phyloP scores from a whole-genome alignment of 2,113 vertebrate species.

The Hyperoodon ampullatus region DNA sequence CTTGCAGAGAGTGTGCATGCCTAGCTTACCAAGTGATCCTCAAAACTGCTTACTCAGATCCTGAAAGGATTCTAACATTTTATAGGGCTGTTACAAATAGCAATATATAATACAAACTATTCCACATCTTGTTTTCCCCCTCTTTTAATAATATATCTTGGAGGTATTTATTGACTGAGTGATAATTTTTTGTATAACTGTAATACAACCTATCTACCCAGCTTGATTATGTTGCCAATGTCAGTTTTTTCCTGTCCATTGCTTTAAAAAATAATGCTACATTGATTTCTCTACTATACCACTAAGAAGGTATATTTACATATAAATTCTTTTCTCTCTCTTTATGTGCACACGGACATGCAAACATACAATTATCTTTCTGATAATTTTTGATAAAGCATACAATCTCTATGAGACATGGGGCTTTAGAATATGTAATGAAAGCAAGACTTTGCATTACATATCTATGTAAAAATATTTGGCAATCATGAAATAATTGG shows the following conservation, averaged over 20 bases:
- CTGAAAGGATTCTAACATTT: neutral
- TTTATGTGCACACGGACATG: neutral
- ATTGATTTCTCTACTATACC: neutral
- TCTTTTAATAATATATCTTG: neutral
- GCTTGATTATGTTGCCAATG: neutral
- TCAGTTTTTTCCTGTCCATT: neutral
- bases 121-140: neutral
- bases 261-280: neutral
- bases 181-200: neutral
- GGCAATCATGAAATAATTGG: neutral
- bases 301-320: neutral
- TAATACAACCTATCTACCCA: neutral
- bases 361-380: neutral
- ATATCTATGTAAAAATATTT: neutral
- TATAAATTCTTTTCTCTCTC: neutral
- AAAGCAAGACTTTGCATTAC: neutral
- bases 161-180: neutral
- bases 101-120: neutral
- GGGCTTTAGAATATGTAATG: neutral
- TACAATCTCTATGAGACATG: neutral
- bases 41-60: neutral
- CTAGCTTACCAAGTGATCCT: neutral
- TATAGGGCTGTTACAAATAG: neutral
- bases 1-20: neutral
- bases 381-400: neutral